Evolutionary conservation across 37 sponge, comb jelly and placozoan genomes (phyloP), one percentile per base, ranked within the genome.

Genomic region (Theonella swinhoei): DNA sequence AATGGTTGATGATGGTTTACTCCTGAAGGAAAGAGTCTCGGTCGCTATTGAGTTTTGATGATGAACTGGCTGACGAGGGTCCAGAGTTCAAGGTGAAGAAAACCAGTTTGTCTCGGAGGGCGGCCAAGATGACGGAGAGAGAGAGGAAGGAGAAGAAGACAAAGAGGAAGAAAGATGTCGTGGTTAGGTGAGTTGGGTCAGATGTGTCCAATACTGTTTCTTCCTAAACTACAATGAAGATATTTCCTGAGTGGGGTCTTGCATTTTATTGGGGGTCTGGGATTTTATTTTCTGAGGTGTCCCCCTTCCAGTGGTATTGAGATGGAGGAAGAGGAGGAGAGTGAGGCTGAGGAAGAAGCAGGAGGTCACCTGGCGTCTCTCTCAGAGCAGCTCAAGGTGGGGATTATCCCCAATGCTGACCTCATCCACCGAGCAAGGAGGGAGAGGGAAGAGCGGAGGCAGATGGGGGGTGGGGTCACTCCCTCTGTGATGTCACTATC

Each of bases 341-440:
- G 25, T n/a, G 73, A 60, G 11, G 38, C 14, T 2, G 8, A 72
- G 22, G 42, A 77, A 40, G 61, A 25, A 20, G 77, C 62, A 38
- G 78, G 26, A 0, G 63, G 58, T 11, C 38, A 76, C 9, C 31
- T 33, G 5, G 64, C 31, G 5, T 24, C 65, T 7, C 60, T 85
- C 0, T 23, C 72, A 14, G 64, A 75, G 31, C 60, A 70, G 23
- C 62, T 93, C 2, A 72, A 73, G 2, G 79, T 64, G 2, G 95
- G 94, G 7, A 68, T 77, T 2, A 91, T 96, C 20, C 97, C 97
- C 19, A 89, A 91, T 89, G 92, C 94, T 7, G 83, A 83, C 35
- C 77, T 77, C 29, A 91, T 96, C 70, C 97, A 96, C 39, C 87
- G 89, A 2, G 87, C 83, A 22, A 82, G 85, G 79, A 96, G 91